Percentiles rank a stretch among this genome's conserved stretches.
Evolutionary conservation across 2,113 vertebrate genomes (phyloP).

Genomic region (Felis chaus): DNA sequence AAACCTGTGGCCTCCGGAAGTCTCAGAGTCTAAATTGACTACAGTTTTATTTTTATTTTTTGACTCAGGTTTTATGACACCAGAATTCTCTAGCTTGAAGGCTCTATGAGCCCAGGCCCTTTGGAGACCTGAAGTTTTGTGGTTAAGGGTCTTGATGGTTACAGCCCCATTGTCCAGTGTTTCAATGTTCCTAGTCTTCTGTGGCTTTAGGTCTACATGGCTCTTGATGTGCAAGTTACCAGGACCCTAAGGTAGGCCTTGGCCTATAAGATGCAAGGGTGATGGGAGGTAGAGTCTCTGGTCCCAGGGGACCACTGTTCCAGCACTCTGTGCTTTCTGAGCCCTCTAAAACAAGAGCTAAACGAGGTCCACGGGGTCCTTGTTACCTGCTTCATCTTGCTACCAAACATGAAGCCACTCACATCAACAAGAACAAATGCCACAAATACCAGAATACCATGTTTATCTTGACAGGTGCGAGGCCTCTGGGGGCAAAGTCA

Average conservation of each 20-base stretch:
- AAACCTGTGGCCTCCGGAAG: not conserved
- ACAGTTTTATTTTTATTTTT: not conserved
- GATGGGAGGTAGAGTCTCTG: not conserved
- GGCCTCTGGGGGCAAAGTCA: constrained; percentile 88
- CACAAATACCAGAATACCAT: constrained; percentile 82
- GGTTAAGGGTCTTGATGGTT: not conserved
- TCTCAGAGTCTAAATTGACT: not conserved
- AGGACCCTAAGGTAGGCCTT: not conserved
- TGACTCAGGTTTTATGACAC: not conserved
- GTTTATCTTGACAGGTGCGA: constrained; percentile 88
- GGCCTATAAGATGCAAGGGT: not conserved
- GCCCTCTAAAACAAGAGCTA: not conserved
- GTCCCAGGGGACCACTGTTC: no score
- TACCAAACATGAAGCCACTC: constrained; percentile 91
- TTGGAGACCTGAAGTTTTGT: not conserved
- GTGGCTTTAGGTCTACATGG: not conserved
- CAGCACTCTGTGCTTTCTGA: not conserved
- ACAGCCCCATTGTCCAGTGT: not conserved
- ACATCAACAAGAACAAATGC: constrained; percentile 83
- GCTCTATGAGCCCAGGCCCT: not conserved
- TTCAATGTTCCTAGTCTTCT: not conserved
- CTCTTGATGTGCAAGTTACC: not conserved
- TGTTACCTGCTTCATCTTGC: constrained; percentile 91
- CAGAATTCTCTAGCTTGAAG: not conserved
- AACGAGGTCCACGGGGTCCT: not conserved